Base-by-base conservation (phyloP, 2,113 vertebrate species). In the Menidia beryllina region DNA sequence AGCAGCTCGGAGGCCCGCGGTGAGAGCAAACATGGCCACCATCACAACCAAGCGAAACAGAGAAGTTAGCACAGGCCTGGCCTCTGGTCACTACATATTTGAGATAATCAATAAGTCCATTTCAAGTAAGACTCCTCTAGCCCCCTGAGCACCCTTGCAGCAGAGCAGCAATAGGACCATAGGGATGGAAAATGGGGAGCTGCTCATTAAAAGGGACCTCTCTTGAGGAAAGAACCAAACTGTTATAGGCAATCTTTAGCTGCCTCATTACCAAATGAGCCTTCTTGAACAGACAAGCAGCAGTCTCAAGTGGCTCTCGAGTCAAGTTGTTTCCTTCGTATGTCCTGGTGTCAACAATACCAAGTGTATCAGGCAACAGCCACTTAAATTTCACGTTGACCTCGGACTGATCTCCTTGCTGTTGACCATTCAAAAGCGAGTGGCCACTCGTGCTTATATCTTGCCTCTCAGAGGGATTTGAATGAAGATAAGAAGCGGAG, bases 81-180 rank as follows among this genome's bases (percentile, higher is more conserved):
- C 14, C 57, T n/a, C 61, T 30, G 61, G 43, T 88, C 79, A 72
- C 69, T 80, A 66, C 75, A 89, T 85, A 90, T 90, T 84, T 81
- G 84, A 87, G 85, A 88, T 89, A 90, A 92, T 90, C 87, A 87
- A 85, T 89, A 80, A 75, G 70, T 82, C 75, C 75, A 76, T 91
- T 85, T 86, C 61, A 79, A 88, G 90, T 74, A 78, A 85, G 77
- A 65, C 48, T 66, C 61, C 45, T 56, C 59, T 24, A 21, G 30
- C 47, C 55, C 30, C 52, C 52, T 56, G 49, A 72, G 77, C 52
- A 39, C 75, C 49, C 66, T 19, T 7, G 45, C 23, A 51, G 60
- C 27, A 19, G 25, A 14, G 78, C 85, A 76, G 72, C 75, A 78
- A 87, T 71, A 63, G 84, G 83, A 72, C 84, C 82, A 56, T 23